These are phyloP conservation scores for Grapholita molesta DNA, from an alignment of 1,140 invertebrate genomes.

Conservation along the genomic window DNA sequence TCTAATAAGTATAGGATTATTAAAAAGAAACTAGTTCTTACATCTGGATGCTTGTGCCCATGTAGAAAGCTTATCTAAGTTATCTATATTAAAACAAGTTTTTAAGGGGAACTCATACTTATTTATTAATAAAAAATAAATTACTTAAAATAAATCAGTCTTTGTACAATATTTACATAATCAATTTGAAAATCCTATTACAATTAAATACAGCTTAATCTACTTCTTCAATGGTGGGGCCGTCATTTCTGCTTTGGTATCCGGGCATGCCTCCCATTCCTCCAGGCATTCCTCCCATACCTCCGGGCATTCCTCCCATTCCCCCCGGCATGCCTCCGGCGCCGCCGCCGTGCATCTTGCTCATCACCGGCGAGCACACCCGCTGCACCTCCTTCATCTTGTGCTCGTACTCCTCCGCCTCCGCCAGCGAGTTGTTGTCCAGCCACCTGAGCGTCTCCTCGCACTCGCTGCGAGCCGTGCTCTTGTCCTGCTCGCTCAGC, in stretches of 20 bases:
- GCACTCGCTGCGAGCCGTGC: slow-evolving; percentile 76
- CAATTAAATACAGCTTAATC: slow-evolving; percentile 54
- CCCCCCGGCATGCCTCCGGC: slow-evolving; percentile 27
- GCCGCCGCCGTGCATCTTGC: slow-evolving; percentile 82
- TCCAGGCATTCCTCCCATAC: slow-evolving; percentile 3
- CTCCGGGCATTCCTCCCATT: slow-evolving; percentile 19
- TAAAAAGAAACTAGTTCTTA: too few relatives aligned
- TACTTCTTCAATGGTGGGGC: slow-evolving; percentile 84
- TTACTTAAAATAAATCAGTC: slow-evolving; percentile 1
- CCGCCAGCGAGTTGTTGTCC: slow-evolving; percentile 81
- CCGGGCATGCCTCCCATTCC: slow-evolving; percentile 45
- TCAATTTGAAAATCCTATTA: slow-evolving; percentile 9
- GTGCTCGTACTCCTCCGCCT: slow-evolving; percentile 88
- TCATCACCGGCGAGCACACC: slow-evolving; percentile 84
- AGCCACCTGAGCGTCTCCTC: slow-evolving; percentile 73
- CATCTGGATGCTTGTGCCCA: too few relatives aligned
- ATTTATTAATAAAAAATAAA: not conserved
- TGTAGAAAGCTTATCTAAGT: too few relatives aligned
- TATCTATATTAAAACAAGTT: not conserved
- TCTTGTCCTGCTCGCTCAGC: slow-evolving; percentile 79
- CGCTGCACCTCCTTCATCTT: slow-evolving; percentile 84
- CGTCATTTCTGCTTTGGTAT: slow-evolving; percentile 33
- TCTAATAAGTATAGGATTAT: too few relatives aligned
- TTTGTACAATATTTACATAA: not conserved
- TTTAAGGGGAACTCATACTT: not conserved